phyloP scores from a whole-genome alignment of 2,797 vertebrate genomes.

The Dicrostonyx torquatus region DNA sequence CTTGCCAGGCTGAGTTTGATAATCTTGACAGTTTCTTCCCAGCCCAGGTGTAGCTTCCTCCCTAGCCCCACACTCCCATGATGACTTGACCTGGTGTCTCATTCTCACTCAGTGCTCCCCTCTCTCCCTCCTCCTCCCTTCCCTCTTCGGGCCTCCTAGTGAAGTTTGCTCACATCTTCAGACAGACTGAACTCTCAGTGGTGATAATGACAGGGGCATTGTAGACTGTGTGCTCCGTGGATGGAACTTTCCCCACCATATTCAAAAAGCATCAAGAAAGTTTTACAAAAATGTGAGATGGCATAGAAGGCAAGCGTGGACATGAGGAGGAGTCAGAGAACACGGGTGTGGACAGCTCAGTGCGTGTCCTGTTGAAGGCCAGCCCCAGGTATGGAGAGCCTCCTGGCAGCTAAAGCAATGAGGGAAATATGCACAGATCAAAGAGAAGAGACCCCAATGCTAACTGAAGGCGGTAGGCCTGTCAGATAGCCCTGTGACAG shows the following conservation, averaged over 20 bases:
- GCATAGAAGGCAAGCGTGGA: background rate
- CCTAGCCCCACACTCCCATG: background rate
- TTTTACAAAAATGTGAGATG: background rate
- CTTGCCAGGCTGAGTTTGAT: too few species aligned
- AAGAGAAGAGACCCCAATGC: accelerated
- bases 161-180: background rate
- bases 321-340: too few species aligned
- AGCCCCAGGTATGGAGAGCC: background rate
- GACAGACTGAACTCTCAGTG: background rate
- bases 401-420: background rate
- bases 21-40: background rate
- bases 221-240: too few species aligned
- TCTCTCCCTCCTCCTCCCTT: background rate
- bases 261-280: background rate
- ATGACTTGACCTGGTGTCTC: background rate
- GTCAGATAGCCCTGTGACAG: accelerated
- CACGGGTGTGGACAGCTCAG: background rate
- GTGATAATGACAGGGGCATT: background rate
- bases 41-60: accelerated
- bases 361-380: accelerated
- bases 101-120: background rate
- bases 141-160: background rate
- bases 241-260: background rate
- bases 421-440: background rate
- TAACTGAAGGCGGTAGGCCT: background rate